A percentile compares a stretch with the other conserved stretches of the same genome.
Evolutionary conservation across 1,140 invertebrate genomes (phyloP).

Genomic region (Zaprionus taronus): DNA sequence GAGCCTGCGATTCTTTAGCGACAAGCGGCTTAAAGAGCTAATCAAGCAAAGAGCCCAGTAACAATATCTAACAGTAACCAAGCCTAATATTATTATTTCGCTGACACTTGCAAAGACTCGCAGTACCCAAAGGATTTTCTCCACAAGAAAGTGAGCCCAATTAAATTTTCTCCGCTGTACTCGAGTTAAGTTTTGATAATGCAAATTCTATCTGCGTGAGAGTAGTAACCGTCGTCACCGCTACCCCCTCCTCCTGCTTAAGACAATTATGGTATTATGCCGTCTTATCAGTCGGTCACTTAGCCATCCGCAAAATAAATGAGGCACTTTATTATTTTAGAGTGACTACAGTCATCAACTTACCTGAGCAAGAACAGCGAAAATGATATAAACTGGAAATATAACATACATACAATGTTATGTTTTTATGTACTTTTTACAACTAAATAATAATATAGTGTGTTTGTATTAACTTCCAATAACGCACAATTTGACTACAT

Average conservation of each 20-base stretch:
- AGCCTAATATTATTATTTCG: neutral
- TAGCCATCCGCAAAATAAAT: neutral
- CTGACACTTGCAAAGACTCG: neutral
- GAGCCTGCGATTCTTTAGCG: neutral
- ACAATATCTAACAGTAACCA: neutral
- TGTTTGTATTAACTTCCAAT: no score
- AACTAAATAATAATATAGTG: no score
- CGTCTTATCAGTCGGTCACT: neutral
- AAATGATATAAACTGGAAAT: neutral
- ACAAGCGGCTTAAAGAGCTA: slow-evolving; percentile 26
- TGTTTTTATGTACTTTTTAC: no score
- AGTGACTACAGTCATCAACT: neutral
- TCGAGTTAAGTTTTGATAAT: neutral
- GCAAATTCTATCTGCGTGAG: neutral
- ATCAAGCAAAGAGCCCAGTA: slow-evolving; percentile 32
- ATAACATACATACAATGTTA: no score
- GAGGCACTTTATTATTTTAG: neutral
- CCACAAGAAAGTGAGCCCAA: neutral
- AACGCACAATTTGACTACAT: no score
- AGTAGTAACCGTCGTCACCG: neutral
- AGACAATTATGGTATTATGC: neutral
- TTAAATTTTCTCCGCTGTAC: neutral
- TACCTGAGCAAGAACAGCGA: neutral
- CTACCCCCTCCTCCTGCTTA: neutral
- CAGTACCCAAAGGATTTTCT: neutral